Conservation (phyloP, 2,797 vertebrate species). For the Tamandua tetradactyla region DNA sequence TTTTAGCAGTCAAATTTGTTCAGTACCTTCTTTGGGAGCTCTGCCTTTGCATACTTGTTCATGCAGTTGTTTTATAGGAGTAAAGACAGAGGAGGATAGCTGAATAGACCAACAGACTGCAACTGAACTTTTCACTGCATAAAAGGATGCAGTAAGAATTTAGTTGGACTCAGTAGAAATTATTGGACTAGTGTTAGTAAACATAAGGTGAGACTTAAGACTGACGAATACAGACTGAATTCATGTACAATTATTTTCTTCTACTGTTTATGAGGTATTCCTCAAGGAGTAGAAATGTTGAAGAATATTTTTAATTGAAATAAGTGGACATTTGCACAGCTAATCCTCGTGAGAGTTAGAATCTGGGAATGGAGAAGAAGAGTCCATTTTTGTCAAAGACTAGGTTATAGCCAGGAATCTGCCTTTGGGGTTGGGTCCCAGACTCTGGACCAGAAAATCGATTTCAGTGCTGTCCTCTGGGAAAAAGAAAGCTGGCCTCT, state of each 20-base stretch:
- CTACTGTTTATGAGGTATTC: not conserved
- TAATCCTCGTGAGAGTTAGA: not conserved
- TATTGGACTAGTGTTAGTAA: not conserved
- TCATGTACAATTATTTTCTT: not conserved
- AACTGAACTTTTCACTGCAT: not conserved
- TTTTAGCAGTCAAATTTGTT: not conserved
- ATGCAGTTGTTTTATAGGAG: not conserved
- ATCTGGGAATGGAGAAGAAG: not conserved
- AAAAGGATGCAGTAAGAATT: not conserved
- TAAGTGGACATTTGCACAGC: not conserved
- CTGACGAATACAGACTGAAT: not conserved
- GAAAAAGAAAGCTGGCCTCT: not conserved
- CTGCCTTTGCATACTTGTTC: not conserved
- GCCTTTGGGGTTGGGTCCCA: fast-evolving
- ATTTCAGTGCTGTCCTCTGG: fast-evolving
- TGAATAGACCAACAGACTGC: not conserved
- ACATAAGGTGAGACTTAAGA: not conserved
- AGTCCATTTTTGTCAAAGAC: not conserved
- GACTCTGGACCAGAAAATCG: fast-evolving
- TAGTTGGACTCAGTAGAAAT: not conserved
- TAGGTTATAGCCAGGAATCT: not conserved
- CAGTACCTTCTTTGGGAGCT: not conserved
- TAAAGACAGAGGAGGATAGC: not conserved
- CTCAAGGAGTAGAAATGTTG: not conserved
- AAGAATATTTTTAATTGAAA: not conserved